Percentiles rank a stretch among this genome's conserved stretches.
Evolutionary conservation across 2,797 vertebrate species (phyloP).

Genomic region (Cygnus olor): DNA sequence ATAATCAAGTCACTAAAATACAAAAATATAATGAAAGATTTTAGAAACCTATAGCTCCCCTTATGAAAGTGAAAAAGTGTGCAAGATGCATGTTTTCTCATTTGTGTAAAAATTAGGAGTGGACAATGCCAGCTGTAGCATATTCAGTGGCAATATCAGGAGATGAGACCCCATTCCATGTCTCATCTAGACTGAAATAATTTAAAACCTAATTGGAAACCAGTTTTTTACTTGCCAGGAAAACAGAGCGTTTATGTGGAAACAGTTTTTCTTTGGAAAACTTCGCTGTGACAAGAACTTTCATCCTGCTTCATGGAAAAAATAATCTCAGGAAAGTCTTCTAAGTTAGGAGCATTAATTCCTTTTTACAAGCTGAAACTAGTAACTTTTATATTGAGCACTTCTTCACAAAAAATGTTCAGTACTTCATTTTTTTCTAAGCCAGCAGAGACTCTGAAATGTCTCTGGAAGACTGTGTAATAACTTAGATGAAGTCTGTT

Average conservation of each 20-base stretch:
- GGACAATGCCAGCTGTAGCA: background rate
- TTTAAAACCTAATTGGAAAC: background rate
- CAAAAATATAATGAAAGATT: background rate
- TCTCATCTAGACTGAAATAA: background rate
- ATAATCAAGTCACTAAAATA: background rate
- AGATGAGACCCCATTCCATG: background rate
- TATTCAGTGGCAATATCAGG: background rate
- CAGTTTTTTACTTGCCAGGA: background rate
- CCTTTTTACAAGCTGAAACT: background rate
- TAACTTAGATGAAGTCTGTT: slow-evolving; percentile 13
- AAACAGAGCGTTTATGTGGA: background rate
- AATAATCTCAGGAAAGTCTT: background rate
- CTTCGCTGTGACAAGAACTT: background rate
- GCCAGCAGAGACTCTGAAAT: background rate
- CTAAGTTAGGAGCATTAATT: background rate
- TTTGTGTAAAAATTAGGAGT: background rate
- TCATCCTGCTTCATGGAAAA: background rate
- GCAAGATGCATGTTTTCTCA: background rate
- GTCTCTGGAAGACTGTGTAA: background rate
- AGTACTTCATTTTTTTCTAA: background rate
- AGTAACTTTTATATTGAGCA: background rate
- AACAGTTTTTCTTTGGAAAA: slow-evolving; percentile 1
- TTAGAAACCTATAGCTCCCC: background rate
- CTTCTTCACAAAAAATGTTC: background rate
- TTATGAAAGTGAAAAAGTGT: background rate